phyloP scores from a whole-genome alignment of 92 coral and sea anemone genomes.

The Epizoanthus ramosus region DNA sequence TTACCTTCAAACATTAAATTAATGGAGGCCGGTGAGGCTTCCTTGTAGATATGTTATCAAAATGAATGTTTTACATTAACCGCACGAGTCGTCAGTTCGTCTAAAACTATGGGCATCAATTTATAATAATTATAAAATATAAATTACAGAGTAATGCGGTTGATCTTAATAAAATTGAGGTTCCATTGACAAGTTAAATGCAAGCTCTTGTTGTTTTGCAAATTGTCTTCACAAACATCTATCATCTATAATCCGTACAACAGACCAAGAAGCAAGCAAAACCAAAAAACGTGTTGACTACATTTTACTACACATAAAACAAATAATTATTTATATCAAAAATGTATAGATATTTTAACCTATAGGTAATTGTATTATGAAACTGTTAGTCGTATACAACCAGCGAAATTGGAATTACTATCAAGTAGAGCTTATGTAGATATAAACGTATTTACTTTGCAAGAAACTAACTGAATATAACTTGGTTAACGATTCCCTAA shows the following conservation, averaged over 20 bases:
- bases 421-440: no score
- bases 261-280: no score
- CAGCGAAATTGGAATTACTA: no score
- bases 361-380: no score
- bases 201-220: constrained; percentile 23
- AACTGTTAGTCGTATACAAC: no score
- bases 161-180: constrained; percentile 25
- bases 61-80: constrained; percentile 9
- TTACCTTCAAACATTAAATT: neutral
- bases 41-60: neutral
- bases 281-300: no score
- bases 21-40: constrained; percentile 1
- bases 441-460: neutral
- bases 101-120: neutral
- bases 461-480: neutral
- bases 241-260: no score
- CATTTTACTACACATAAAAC: neutral
- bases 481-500: neutral
- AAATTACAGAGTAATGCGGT: constrained; percentile 28
- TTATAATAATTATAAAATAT: constrained; percentile 29
- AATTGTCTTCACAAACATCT: neutral
- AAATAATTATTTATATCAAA: neutral
- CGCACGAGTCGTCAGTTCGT: neutral
- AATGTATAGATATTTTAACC: no score
- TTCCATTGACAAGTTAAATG: constrained; percentile 21